Conservation (phyloP, 2,888 invertebrate genomes). For the Sinopyrophorus schimmeli region DNA sequence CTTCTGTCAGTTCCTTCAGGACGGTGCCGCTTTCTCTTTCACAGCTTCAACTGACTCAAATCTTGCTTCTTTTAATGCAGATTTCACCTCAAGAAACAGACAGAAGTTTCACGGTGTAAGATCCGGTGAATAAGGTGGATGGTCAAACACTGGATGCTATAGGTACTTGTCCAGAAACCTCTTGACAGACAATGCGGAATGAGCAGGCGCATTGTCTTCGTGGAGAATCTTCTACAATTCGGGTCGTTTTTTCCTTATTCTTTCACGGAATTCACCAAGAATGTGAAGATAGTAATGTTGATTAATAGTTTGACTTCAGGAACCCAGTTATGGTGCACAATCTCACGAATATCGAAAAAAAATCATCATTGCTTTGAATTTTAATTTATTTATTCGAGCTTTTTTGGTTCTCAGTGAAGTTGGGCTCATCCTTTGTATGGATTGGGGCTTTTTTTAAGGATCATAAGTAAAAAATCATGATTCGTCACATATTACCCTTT, state of each 20-base stretch:
- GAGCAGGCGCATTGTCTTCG: no score
- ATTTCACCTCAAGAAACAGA: constrained; percentile 31
- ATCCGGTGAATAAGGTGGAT: no score
- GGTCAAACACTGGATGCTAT: no score
- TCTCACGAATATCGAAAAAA: constrained; percentile 5
- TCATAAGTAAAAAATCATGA: constrained; percentile 17
- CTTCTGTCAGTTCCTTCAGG: constrained; percentile 29
- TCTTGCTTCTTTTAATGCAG: constrained; percentile 31
- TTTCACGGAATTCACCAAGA: constrained; percentile 12
- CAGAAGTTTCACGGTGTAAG: constrained; percentile 32
- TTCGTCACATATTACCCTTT: constrained; percentile 16
- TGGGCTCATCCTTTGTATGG: constrained; percentile 19
- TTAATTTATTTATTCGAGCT: constrained; percentile 14
- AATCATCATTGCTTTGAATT: constrained; percentile 11
- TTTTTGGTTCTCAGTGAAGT: constrained; percentile 15
- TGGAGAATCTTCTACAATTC: constrained; percentile 34
- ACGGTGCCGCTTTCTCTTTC: constrained; percentile 34
- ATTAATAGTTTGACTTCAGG: constrained; percentile 5
- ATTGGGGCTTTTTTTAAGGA: no score
- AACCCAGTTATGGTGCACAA: no score
- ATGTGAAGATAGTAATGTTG: constrained; percentile 9
- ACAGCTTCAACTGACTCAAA: constrained; percentile 28
- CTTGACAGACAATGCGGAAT: constrained; percentile 26
- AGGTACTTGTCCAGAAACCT: no score
- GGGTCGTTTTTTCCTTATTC: constrained; percentile 25